A percentile compares a stretch with the other conserved stretches of the same genome.
These are phyloP conservation scores for Dolichoris vasculosae DNA, from an alignment of 1,140 invertebrate genomes.

Conservation along the genomic window DNA sequence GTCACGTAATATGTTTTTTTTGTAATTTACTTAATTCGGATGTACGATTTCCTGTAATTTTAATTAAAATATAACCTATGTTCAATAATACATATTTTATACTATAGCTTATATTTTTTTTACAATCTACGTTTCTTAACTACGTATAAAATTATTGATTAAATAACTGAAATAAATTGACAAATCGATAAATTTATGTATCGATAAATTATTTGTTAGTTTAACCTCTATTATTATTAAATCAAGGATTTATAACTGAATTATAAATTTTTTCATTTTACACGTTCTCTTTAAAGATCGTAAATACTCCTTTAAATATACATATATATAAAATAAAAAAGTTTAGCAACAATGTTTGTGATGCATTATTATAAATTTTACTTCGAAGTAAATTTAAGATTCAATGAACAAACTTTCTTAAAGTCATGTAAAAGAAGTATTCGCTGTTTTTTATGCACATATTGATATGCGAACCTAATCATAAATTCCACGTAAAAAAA, in stretches of 20 bases:
- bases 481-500: not conserved
- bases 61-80: not conserved
- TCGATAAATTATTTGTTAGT: too few relatives aligned
- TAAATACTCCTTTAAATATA: not conserved
- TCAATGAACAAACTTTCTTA: too few relatives aligned
- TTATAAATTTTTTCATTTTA: not conserved
- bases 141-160: too few relatives aligned
- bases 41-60: not conserved
- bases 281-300: not conserved
- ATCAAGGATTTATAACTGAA: not conserved
- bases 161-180: not conserved
- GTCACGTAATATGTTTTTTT: too few relatives aligned
- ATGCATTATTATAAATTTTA: not conserved
- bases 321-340: not conserved
- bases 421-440: too few relatives aligned
- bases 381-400: not conserved
- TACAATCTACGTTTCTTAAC: too few relatives aligned
- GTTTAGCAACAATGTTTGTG: not conserved
- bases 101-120: not conserved
- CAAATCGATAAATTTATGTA: not conserved
- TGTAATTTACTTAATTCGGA: too few relatives aligned
- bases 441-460: too few relatives aligned
- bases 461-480: too few relatives aligned
- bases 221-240: not conserved
- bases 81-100: not conserved